phyloP scores from a whole-genome alignment of 2,113 vertebrate species.

The Bambusicola thoracicus region DNA sequence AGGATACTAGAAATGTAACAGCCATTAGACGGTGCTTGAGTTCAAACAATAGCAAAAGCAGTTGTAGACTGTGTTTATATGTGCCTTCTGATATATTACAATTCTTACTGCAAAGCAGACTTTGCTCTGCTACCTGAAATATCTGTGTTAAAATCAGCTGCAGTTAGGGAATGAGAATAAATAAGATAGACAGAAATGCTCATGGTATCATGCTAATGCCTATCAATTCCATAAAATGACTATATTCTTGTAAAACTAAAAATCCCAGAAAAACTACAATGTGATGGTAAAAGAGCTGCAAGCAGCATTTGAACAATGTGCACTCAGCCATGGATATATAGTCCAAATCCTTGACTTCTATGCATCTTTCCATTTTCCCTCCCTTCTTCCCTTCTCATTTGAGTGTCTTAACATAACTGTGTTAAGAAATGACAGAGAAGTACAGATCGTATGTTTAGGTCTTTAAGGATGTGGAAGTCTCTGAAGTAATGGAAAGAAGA shows the following conservation, averaged over 20 bases:
- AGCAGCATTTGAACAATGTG: not conserved
- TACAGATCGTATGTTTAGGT: not conserved
- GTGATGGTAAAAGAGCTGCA: not conserved
- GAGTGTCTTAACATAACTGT: not conserved
- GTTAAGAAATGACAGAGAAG: not conserved
- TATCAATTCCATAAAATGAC: not conserved
- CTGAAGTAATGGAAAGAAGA: not conserved
- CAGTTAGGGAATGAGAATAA: not conserved
- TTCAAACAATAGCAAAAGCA: not conserved
- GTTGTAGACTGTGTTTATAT: not conserved
- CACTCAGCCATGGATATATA: not conserved
- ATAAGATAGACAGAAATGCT: not conserved
- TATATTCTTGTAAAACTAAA: not conserved
- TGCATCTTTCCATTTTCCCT: not conserved
- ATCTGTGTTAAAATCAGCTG: not conserved
- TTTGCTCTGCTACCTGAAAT: not conserved
- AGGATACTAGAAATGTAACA: not conserved
- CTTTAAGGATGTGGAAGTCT: not conserved
- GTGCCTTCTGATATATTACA: not conserved
- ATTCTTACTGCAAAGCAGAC: not conserved
- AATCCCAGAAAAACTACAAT: not conserved
- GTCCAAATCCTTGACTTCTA: not conserved
- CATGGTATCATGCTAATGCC: not conserved
- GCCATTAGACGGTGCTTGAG: not conserved
- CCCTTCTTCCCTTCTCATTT: not conserved